Evolutionary conservation across 2,888 invertebrate genomes (phyloP), one percentile per base, ranked within the genome.

Genomic region (Miltochrista miniata): DNA sequence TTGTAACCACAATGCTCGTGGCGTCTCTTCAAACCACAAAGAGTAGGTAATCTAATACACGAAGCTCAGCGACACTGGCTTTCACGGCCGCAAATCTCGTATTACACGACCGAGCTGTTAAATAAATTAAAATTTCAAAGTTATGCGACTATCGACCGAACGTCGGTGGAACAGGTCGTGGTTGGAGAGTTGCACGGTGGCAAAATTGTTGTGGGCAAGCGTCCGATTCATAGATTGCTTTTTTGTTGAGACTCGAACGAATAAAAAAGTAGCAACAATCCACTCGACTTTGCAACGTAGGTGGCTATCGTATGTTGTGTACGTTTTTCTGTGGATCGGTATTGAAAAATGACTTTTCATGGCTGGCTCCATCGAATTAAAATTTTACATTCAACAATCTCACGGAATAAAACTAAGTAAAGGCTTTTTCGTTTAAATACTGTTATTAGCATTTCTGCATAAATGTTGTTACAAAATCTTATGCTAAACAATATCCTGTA

Each of bases 21-120:
- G 82, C 83, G 83, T 87, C 81, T 86, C 83, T 80, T 72, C 79
- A 80, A 81, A 90, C 90, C 90, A 79, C 90, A 90, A 87, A 87
- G 83, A 84, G 83, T 83, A 72, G 70, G 90, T 89, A 91, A 91
- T 87, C 85, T 85, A 85, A 91, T 90, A 90, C 87, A 83, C 82
- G 82, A 91, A 90, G 90, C 90, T 84, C 88, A 90, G 84, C 86
- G 87, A 90, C 90, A 89, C 83, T 87, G 85, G 79, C 81, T 87
- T 91, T 89, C 86, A 83, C 79, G 79, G 84, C 83, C 87, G 79
- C 87, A 81, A 81, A 83, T 88, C 85, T 91, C 85, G 74, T 79
- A 81, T 91, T 90, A 89, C 90, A 76, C 71, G 72, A 66, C 71
- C 56, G 56, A 67, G 48, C 54, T 59, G 52, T 64, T 64, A 55